Base-by-base conservation (phyloP, 2,113 vertebrate species). In the Pseudonaja textilis region DNA sequence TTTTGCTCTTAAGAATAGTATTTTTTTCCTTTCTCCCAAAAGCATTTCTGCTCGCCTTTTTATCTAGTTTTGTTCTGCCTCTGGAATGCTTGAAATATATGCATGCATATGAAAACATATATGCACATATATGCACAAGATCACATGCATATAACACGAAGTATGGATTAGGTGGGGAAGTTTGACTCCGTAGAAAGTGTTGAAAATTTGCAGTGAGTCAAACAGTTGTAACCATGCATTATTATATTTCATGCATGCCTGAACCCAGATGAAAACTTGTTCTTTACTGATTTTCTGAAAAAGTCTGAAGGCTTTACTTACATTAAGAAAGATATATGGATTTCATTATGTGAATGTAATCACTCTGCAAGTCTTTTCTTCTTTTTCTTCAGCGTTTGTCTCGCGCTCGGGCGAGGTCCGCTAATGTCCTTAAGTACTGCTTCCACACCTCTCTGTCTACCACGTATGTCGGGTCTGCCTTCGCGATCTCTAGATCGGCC, bases 191-290 rank as follows among this genome's bases (percentile, higher is more conserved):
- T 50, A 50, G n/a, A 92, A 52, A 90, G 69, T 42, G 88, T 52
- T 92, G 88, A 96, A 91, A 93, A 95, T 92, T 69, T 87, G 91
- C 90, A 94, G 89, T 93, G 85, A 23, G 29, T 93, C 56, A 29
- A 55, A 0, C 0, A 89, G 50, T 92, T 50, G 88, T 91, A 56
- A 86, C 96, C 89, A 94, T 94, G 34, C 50, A 85, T 89, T 94
- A 93, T 93, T 93, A 11, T 9, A 85, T 95, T 90, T 92, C 56
- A 57, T 8, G 47, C 54, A 55, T 11, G 47, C 42, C 93, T 94
- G 93, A 94, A 96, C 85, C 11, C 2, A 94, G 69, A 57, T 93
- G 94, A 90, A 39, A 26, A 91, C 4, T 94, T 86, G 74, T 74
- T 91, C 14, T 81, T 87, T 56, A 88, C 87, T 95, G 93, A 94